Evolutionary conservation across 2,113 vertebrate genomes (phyloP), one percentile per base, ranked within the genome.

Genomic region (Ptychochromis oligacanthus): DNA sequence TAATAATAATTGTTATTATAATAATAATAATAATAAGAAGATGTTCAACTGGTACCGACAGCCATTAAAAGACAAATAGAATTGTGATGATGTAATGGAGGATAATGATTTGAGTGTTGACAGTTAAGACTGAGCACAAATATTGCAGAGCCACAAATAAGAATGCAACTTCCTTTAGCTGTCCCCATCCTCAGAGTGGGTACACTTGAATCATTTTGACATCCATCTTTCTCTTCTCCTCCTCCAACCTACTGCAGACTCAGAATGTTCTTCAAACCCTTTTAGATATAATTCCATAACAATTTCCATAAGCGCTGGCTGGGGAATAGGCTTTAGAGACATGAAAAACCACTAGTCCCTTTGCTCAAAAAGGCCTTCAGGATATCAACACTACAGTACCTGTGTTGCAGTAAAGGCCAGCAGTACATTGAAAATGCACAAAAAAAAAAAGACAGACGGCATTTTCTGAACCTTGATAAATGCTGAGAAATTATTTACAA

Each of bases 251-350:
- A 86, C 91, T 88, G 87, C 86, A 81, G 85, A 93, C 86, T 88
- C 88, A 85, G 79, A 87, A 70, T 55, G 74, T 87, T 88, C 92
- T 92, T 92, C 88, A 88, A 87, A 87, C 81, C 86, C 89, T 83
- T 82, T 82, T 79, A 88, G 88, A 94, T 86, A 93, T 94, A 91
- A 95, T 95, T 94, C 92, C 87, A 82, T 89, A 91, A 91, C 91
- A 85, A 89, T 95, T 93, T 94, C 89, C 89, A 88, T 92, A 93
- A 95, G 91, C 81, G 72, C 90, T 77, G 86, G 83, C 88, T 80
- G 62, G 91, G 90, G 93, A 94, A 89, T 83, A 88, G 65, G 90
- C 83, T 91, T 90, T 75, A 87, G 59, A 91, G 84, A 89, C 92
- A 86, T 87, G 81, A 89, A 87, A 91, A 92, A 83, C 82, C 87